Evolutionary conservation across 2,113 vertebrate genomes (phyloP), one percentile per base, ranked within the genome.

Genomic region (Harpagus bidentatus): DNA sequence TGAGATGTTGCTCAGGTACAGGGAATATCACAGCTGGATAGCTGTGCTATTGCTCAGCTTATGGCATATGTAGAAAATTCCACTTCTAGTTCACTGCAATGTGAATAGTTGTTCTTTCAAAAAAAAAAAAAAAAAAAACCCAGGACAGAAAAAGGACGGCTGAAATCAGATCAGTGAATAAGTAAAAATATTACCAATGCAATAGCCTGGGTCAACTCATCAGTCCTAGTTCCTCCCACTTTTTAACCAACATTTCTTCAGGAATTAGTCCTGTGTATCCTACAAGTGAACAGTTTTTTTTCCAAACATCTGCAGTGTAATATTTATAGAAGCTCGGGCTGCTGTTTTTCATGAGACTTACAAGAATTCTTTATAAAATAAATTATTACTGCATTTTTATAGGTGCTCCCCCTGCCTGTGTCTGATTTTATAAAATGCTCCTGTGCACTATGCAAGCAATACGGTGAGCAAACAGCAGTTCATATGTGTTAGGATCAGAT

Each of bases 1-100:
- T 87, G 76, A 77, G 96, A 94, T 1, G 9, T 93, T 78, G 88
- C 74, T 97, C 95, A 97, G 96, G 95, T 97, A 94, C 70, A 90
- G 66, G 77, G 79, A 96, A 77, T 74, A 55, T 55, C 70, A 66
- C 48, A 97, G 91, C 69, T 58, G 91, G 85, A 63, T 74, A 59
- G 29, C 58, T 69, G 58, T 79, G 18, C 48, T 45, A 58, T 79
- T 71, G 76, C 48, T 85, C 82, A 52, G 8, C 4, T 69, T 90
- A 93, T 40, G 19, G 43, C 47, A 42, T 63, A 47, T 48, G 21
- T 82, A 48, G 21, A 69, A 34, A 66, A 72, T 55, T 74, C 55
- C 28, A n/a, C 52, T 92, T 85, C 19, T 70, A 38, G 45, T 94
- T 91, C 52, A 50, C 16, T 72, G 29, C 26, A 61, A 28, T 8